phyloP scores from a whole-genome alignment of 2,113 vertebrate genomes.

The Trichomycterus rosablanca region DNA sequence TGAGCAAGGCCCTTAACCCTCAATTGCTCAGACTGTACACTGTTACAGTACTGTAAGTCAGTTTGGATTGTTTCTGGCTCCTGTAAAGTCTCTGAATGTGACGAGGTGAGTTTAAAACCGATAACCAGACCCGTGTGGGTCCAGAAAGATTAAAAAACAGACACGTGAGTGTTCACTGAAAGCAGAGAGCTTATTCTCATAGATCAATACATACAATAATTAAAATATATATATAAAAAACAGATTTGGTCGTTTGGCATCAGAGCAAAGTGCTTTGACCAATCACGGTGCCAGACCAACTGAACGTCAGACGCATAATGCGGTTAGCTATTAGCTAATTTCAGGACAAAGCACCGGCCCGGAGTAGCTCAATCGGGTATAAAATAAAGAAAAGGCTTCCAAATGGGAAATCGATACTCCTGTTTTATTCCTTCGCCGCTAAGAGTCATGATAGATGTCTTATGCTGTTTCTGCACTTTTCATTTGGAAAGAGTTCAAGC shows the following conservation, averaged over 20 bases:
- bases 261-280: not conserved
- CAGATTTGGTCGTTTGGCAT: not conserved
- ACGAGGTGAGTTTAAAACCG: too few relatives aligned
- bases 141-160: too few relatives aligned
- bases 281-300: not conserved
- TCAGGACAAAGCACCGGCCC: not conserved
- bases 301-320: not conserved
- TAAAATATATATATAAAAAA: not conserved
- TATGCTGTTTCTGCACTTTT: conserved; percentile 58
- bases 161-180: too few relatives aligned
- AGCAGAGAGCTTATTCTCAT: too few relatives aligned
- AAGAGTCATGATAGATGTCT: conserved; percentile 60
- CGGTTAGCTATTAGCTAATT: conserved; percentile 4
- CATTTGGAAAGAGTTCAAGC: conserved; percentile 65
- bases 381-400: conserved; percentile 57
- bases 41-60: too few relatives aligned
- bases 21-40: too few relatives aligned
- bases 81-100: too few relatives aligned
- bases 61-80: too few relatives aligned
- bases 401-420: conserved; percentile 61
- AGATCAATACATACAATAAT: too few relatives aligned
- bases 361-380: conserved; percentile 51
- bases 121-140: too few relatives aligned
- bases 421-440: conserved; percentile 47
- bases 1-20: too few relatives aligned